These are phyloP conservation scores for Ceryle rudis DNA, from an alignment of 2,797 vertebrate genomes.

Conservation along the genomic window DNA sequence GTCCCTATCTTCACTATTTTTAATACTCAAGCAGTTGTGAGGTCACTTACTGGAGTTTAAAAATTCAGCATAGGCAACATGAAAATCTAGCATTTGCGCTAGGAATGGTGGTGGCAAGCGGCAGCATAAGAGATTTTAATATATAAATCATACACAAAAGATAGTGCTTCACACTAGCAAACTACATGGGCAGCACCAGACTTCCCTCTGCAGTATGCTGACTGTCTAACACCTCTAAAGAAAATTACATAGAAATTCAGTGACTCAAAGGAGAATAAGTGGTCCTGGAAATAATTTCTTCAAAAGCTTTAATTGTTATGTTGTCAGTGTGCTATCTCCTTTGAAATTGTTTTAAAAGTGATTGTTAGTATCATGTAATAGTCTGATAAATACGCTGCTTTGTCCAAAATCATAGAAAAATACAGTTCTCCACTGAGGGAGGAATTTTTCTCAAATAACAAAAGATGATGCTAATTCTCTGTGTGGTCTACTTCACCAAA, in stretches of 20 bases:
- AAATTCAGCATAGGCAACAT: not conserved
- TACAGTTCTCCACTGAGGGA: not conserved
- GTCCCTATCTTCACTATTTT: not conserved
- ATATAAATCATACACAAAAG: not conserved
- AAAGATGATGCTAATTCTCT: slow-evolving; percentile 19
- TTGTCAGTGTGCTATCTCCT: not conserved
- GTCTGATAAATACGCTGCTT: not conserved
- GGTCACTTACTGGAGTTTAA: not conserved
- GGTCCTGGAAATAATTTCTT: not conserved
- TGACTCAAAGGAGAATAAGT: not conserved
- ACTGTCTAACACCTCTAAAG: not conserved
- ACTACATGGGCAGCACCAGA: not conserved
- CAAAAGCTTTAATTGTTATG: not conserved
- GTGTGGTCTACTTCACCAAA: not conserved
- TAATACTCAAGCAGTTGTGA: not conserved
- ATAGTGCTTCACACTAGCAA: fast-evolving
- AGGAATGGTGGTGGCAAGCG: not conserved
- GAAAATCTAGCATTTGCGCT: not conserved
- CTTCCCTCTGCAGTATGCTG: not conserved
- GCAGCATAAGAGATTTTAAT: not conserved
- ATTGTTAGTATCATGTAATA: not conserved
- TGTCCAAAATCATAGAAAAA: not conserved
- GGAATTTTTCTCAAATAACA: not conserved
- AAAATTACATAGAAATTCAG: not conserved
- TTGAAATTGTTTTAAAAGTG: not conserved